Conservation (phyloP, 2,797 vertebrate genomes). For the Miichthys miiuy region DNA sequence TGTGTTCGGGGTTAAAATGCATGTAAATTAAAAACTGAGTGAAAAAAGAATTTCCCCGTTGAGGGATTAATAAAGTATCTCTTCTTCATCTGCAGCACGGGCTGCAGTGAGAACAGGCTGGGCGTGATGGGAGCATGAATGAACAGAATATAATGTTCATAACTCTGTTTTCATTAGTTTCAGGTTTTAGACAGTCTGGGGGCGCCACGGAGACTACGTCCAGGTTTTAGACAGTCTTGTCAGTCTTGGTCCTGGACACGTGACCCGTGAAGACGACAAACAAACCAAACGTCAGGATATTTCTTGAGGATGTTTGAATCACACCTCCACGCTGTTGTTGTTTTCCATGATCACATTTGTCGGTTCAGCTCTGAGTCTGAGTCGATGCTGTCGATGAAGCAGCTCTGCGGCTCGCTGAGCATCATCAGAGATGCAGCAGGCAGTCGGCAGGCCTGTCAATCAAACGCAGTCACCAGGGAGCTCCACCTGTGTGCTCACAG, state of each 20-base stretch:
- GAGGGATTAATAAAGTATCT: no score
- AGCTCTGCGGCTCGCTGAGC: constrained; percentile 7
- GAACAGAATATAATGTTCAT: no score
- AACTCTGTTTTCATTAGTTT: no score
- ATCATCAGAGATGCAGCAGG: constrained; percentile 32
- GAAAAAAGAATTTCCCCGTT: no score
- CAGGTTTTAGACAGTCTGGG: no score
- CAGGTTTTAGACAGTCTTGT: no score
- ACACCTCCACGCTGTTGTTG: neutral
- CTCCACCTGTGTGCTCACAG: constrained; percentile 45
- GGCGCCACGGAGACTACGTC: no score
- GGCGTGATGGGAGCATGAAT: no score
- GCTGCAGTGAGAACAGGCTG: no score
- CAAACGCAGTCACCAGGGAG: constrained; percentile 28
- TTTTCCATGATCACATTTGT: neutral
- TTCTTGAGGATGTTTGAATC: neutral
- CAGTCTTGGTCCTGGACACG: neutral
- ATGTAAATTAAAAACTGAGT: no score
- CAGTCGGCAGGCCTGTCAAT: constrained; percentile 38
- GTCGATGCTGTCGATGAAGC: neutral
- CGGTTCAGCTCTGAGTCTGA: neutral
- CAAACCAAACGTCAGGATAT: neutral
- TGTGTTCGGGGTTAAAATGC: no score
- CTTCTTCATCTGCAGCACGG: no score
- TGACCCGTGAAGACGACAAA: neutral